Percentiles rank a stretch among this genome's conserved stretches.
phyloP scores from a whole-genome alignment of 2,797 vertebrate genomes.

The Todus mexicanus region DNA sequence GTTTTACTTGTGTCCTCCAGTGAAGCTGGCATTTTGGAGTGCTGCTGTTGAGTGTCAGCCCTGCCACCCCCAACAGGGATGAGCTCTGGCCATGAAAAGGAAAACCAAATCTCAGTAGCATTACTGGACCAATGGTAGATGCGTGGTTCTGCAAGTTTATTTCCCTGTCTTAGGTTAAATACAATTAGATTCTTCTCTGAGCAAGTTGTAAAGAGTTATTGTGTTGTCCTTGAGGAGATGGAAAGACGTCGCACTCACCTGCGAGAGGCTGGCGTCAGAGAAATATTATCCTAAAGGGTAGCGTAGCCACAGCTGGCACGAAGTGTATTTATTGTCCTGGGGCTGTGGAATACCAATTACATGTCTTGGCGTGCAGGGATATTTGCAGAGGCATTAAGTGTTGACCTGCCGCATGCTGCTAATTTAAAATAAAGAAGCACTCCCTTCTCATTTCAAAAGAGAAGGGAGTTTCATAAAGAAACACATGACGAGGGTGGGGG shows the following conservation, averaged over 20 bases:
- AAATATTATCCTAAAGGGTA: not conserved
- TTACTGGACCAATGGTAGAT: not conserved
- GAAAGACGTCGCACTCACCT: not conserved
- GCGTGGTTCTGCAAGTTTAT: not conserved
- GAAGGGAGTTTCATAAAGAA: not conserved
- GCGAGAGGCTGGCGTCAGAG: not conserved
- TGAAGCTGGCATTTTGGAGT: not conserved
- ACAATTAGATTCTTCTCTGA: not conserved
- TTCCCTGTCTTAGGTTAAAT: not conserved
- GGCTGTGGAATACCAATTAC: not conserved
- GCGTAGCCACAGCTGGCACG: not conserved
- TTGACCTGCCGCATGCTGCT: not conserved
- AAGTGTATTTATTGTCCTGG: not conserved
- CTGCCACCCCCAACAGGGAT: not conserved
- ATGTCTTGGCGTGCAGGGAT: fast-evolving
- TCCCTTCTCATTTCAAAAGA: not conserved
- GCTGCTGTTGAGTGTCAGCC: not conserved
- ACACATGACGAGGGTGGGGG: not conserved
- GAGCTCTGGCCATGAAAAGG: not conserved
- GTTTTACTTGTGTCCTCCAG: not conserved
- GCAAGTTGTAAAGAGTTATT: not conserved
- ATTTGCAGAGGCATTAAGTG: not conserved
- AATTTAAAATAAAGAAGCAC: not conserved
- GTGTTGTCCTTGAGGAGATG: not conserved
- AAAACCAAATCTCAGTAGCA: not conserved